Evolutionary conservation across 2,888 invertebrate genomes (phyloP), one percentile per base, ranked within the genome.

Genomic region (Eupithecia centaureata): DNA sequence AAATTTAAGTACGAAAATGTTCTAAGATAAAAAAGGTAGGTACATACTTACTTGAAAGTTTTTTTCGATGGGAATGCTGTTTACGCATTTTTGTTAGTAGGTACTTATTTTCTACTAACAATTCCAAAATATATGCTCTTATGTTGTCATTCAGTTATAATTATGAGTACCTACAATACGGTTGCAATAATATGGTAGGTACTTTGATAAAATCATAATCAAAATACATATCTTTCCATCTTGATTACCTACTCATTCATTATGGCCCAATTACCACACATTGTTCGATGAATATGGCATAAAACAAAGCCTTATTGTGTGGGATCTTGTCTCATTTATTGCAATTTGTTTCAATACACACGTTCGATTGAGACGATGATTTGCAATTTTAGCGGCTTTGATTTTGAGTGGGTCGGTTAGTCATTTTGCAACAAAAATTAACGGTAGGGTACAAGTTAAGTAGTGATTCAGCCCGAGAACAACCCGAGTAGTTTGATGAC

Each of bases 321-420:
- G 57, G 18, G 61, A 54, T 54, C 68, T 65, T 65, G 65, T 61
- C 61, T 61, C 13, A 35, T 52, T 65, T 28, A 66, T 70, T 71
- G 69, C 64, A 69, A 70, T 76, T 75, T 71, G 72, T 77, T 75
- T 74, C 73, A 73, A 75, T 71, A 71, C 69, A 70, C 58, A 72
- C 22, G 22, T 71, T 73, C 72, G 72, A 74, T 73, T 68, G 58
- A 65, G 56, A 52, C 67, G 59, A 72, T 77, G 75, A 77, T 72
- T 72, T 72, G 71, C 71, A 67, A 65, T 69, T 61, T 52, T 28
- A 27, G n/a, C n/a, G 15, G n/a, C 30, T 42, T 18, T 42, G 42
- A 18, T 30, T 22, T 22, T 22, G 8, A 18, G n/a, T n/a, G 7
- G 8, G 18, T 42, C 7, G 8, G 42, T 15, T 38, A 32, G 10